These are phyloP conservation scores for Phenacoccus solenopsis DNA, from an alignment of 1,140 invertebrate genomes.

Conservation along the genomic window DNA sequence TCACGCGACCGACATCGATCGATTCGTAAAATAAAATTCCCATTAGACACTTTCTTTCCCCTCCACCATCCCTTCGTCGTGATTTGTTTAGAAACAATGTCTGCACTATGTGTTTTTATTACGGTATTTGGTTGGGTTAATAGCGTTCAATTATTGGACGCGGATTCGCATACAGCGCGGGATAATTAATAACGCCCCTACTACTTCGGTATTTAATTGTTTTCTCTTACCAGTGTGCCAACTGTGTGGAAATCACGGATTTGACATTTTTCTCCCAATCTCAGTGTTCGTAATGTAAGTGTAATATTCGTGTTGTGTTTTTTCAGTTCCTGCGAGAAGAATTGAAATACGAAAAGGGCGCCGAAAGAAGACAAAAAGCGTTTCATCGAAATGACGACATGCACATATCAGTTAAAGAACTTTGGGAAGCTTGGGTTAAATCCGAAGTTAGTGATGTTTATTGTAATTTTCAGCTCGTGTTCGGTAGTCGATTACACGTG, in stretches of 20 bases:
- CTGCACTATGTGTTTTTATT: no score
- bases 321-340: conserved; percentile 85
- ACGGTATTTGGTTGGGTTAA: no score
- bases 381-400: conserved; percentile 94
- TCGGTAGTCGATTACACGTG: neutral
- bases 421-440: conserved; percentile 86
- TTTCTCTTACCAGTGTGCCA: neutral
- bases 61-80: no score
- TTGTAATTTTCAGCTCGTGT: neutral
- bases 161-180: neutral
- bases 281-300: no score
- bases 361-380: conserved; percentile 73
- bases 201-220: neutral
- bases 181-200: neutral
- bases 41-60: no score
- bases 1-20: no score
- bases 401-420: conserved; percentile 85
- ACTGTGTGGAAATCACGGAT: neutral
- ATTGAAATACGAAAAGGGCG: conserved; percentile 82
- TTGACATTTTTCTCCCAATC: no score
- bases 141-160: neutral
- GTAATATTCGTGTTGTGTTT: conserved; percentile 19
- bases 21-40: no score
- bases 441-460: conserved; percentile 50
- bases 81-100: no score